Evolutionary conservation across 2,888 invertebrate species (phyloP), one percentile per base, ranked within the genome.

Genomic region (Cyaniris semiargus): DNA sequence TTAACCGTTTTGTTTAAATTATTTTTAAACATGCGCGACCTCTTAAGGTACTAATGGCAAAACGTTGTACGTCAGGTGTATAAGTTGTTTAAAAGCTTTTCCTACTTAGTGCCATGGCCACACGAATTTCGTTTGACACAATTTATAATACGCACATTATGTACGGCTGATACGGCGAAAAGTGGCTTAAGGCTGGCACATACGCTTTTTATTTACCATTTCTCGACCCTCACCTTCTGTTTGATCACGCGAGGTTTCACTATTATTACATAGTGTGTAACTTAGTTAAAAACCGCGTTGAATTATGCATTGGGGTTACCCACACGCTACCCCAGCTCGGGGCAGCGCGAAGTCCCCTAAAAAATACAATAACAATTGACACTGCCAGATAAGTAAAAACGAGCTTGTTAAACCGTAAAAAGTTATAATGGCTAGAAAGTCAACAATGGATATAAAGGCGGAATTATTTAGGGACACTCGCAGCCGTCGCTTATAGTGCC

Each of bases 361-460:
- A 87, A 87, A 85, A 84, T 85, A 87, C 86, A 89, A 90, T 91
- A 90, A 91, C 91, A 90, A 91, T 91, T 90, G 66, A 66, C 91
- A 89, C 88, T 90, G 92, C 87, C 88, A 91, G 93, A 93, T 93
- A 93, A 93, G 89, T 90, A 90, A 92, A 92, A 90, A 91, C 91
- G 90, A 90, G 92, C 90, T 92, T 92, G 93, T 93, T 93, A 93
- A 93, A 92, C 91, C 93, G 93, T 93, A 92, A 94, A 93, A 92
- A 90, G 92, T 91, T 91, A 92, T 93, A 93, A 90, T 91, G 85
- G 92, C 91, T 85, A 82, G 84, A 89, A 89, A 93, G 93, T 93
- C 94, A 93, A 94, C 94, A 94, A 90, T 88, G 87, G 89, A 76
- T 58, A 76, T 76, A 77, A 60, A 72, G 72, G 76, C 72, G 58